Percentiles rank a stretch among this genome's conserved stretches.
phyloP scores from a whole-genome alignment of 2,888 invertebrate species.

The Philonicus albiceps region DNA sequence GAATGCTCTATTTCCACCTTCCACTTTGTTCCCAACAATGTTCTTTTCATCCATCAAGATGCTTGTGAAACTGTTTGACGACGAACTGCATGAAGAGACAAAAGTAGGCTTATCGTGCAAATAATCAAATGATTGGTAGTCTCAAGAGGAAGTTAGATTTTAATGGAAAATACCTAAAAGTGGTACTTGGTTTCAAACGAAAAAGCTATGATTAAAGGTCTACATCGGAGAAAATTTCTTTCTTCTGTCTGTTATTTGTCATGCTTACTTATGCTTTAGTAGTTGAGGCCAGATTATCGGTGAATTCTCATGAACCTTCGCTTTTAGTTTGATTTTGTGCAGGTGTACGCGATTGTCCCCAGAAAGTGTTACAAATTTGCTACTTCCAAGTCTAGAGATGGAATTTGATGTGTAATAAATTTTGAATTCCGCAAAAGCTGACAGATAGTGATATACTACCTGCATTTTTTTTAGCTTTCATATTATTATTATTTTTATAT shows the following conservation, averaged over 20 bases:
- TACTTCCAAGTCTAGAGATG: background rate
- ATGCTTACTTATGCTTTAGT: background rate
- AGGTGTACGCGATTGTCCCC: background rate
- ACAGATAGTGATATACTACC: background rate
- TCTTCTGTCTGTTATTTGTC: background rate
- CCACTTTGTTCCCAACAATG: background rate
- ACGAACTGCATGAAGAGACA: background rate
- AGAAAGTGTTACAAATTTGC: background rate
- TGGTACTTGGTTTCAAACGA: background rate
- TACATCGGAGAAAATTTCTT: background rate
- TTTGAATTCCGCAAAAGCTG: background rate
- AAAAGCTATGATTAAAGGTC: background rate
- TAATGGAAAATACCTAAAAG: background rate
- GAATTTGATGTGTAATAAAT: background rate
- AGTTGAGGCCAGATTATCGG: background rate
- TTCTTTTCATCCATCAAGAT: background rate
- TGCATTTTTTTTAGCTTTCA: background rate
- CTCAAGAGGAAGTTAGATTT: background rate
- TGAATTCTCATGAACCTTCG: background rate
- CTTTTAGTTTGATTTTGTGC: background rate
- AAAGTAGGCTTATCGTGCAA: background rate
- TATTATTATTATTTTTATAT: too few relatives aligned
- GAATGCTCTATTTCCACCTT: background rate
- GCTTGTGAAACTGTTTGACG: background rate
- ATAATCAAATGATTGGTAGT: background rate